A percentile compares a stretch with the other conserved stretches of the same genome.
Evolutionary conservation across 1,140 invertebrate genomes (phyloP).

Genomic region (Drosophila pruinosa): DNA sequence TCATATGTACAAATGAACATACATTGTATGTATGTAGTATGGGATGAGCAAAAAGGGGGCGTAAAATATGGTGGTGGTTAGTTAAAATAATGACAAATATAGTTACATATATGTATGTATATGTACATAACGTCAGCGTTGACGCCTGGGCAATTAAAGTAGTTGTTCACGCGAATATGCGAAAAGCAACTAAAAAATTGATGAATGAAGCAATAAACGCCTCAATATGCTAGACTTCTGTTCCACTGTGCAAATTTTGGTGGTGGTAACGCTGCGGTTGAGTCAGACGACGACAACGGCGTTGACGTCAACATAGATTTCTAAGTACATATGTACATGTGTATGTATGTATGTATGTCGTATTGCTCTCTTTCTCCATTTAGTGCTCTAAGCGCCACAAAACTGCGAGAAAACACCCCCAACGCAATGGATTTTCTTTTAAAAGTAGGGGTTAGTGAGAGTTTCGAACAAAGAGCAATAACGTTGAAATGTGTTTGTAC

Average conservation of each 20-base stretch:
- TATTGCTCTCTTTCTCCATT: slow-evolving; percentile 17
- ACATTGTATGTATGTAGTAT: too few relatives aligned
- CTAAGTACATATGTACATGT: not conserved
- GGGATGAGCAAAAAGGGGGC: not conserved
- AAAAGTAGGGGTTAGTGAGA: slow-evolving; percentile 37
- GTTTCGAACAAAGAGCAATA: slow-evolving; percentile 26
- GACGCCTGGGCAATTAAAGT: slow-evolving; percentile 17
- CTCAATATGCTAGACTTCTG: slow-evolving; percentile 34
- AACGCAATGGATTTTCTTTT: slow-evolving; percentile 52
- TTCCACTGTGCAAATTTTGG: slow-evolving; percentile 72
- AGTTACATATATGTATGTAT: too few relatives aligned
- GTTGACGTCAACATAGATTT: slow-evolving; percentile 54
- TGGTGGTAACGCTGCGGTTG: slow-evolving; percentile 68
- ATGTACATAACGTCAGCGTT: slow-evolving; percentile 1
- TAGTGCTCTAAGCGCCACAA: slow-evolving; percentile 16
- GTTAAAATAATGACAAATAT: slow-evolving; percentile 20
- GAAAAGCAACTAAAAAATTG: slow-evolving; percentile 31
- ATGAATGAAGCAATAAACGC: slow-evolving; percentile 65
- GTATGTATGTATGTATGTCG: not conserved
- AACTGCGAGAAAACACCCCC: slow-evolving; percentile 58
- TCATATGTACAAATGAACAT: too few relatives aligned
- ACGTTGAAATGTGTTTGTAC: slow-evolving; percentile 18
- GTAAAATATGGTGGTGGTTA: not conserved
- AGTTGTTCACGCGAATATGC: slow-evolving; percentile 21
- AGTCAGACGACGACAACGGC: slow-evolving; percentile 59